Evolutionary conservation across 2,797 vertebrate species (phyloP).

Genomic region (Gadopsis bispinosus): DNA sequence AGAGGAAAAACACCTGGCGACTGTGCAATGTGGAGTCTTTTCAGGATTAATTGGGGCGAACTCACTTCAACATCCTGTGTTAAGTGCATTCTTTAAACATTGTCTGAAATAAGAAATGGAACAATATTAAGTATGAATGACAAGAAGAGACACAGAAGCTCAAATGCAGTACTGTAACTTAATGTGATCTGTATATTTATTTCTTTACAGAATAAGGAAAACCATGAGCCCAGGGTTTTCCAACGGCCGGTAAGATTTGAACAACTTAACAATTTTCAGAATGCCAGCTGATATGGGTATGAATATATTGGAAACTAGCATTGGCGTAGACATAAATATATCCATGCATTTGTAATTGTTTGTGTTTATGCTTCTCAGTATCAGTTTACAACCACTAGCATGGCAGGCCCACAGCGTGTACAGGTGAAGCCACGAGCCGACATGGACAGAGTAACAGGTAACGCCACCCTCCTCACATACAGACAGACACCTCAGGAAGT

Average conservation of each 20-base stretch:
- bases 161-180: neutral
- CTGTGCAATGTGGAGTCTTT: neutral
- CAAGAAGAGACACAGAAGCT: neutral
- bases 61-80: neutral
- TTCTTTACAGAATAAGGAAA: constrained; percentile 85
- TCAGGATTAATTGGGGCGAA: neutral
- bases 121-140: neutral
- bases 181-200: constrained; percentile 16
- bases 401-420: constrained; percentile 73
- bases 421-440: constrained; percentile 68
- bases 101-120: neutral
- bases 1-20: neutral
- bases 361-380: constrained; percentile 23
- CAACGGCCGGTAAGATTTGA: constrained; percentile 73
- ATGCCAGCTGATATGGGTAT: neutral
- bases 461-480: neutral
- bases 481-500: neutral
- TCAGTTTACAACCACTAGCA: constrained; percentile 67
- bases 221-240: constrained; percentile 73
- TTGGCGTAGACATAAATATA: neutral
- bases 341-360: constrained; percentile 4
- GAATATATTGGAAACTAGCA: neutral
- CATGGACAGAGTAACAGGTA: constrained; percentile 70
- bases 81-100: neutral
- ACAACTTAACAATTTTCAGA: neutral